phyloP scores from a whole-genome alignment of 1,140 invertebrate genomes.

The Proales similis region DNA sequence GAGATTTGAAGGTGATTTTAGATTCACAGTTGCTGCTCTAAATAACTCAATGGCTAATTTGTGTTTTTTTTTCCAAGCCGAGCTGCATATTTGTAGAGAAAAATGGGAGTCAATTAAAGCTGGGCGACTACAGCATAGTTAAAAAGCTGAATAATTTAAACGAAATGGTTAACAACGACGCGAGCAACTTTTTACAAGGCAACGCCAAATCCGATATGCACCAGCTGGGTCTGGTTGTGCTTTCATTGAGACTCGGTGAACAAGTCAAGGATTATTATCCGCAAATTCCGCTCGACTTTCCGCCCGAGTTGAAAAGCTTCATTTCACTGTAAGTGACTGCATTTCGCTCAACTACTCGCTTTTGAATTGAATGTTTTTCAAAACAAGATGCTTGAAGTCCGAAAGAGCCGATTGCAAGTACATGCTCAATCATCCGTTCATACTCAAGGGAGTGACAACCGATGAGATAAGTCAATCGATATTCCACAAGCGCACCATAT shows the following conservation, averaged over 20 bases:
- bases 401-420: constrained; percentile 30
- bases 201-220: constrained; percentile 44
- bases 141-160: constrained; percentile 54
- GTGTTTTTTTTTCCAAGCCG: constrained; percentile 42
- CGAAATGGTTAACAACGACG: constrained; percentile 35
- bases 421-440: constrained; percentile 7
- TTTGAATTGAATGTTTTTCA: background rate
- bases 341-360: background rate
- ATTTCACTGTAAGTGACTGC: constrained; percentile 57
- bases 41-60: constrained; percentile 14
- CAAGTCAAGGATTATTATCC: constrained; percentile 45
- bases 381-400: constrained; percentile 4
- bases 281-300: constrained; percentile 55
- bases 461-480: constrained; percentile 1
- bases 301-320: constrained; percentile 64
- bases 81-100: constrained; percentile 48
- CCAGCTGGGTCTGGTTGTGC: constrained; percentile 46
- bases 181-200: constrained; percentile 34
- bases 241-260: constrained; percentile 44
- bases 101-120: constrained; percentile 44
- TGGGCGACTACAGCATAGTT: constrained; percentile 67
- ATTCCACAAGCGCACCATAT: background rate
- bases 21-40: background rate
- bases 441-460: constrained; percentile 13
- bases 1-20: constrained; percentile 59